Conservation (phyloP, 2,797 vertebrate genomes). For the Arnoldichthys spilopterus region DNA sequence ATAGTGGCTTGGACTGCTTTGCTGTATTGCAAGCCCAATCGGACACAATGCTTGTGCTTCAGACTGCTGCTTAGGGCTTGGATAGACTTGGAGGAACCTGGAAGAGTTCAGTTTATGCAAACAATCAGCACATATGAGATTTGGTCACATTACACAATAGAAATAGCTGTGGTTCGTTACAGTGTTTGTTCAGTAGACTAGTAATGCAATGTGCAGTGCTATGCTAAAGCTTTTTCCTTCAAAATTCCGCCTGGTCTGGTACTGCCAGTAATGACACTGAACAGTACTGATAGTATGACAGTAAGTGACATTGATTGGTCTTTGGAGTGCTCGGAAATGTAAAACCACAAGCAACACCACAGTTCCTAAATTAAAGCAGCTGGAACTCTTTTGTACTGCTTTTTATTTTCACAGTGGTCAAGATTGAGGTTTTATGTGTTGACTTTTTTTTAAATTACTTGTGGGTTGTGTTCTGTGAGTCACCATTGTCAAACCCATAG, state of each 20-base stretch:
- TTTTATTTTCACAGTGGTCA: constrained; percentile 20
- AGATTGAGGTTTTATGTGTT: constrained; percentile 15
- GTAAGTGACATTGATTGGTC: neutral
- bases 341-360: neutral
- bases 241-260: neutral
- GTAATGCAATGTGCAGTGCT: neutral
- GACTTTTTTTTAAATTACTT: constrained; percentile 1
- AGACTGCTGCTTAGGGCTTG: neutral
- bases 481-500: constrained; percentile 13
- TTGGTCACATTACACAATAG: neutral
- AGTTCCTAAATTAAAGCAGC: neutral
- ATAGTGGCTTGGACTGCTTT: neutral
- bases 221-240: neutral
- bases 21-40: neutral
- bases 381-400: neutral
- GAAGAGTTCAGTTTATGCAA: neutral
- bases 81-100: neutral
- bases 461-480: constrained; percentile 16
- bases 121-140: neutral
- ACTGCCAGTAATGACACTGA: neutral
- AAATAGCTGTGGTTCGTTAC: neutral
- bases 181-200: neutral
- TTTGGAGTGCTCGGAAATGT: neutral
- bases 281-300: neutral
- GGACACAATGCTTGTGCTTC: neutral